Percentiles rank a stretch among this genome's conserved stretches.
Evolutionary conservation across 2,797 vertebrate species (phyloP).

Genomic region (Aplochiton taeniatus): DNA sequence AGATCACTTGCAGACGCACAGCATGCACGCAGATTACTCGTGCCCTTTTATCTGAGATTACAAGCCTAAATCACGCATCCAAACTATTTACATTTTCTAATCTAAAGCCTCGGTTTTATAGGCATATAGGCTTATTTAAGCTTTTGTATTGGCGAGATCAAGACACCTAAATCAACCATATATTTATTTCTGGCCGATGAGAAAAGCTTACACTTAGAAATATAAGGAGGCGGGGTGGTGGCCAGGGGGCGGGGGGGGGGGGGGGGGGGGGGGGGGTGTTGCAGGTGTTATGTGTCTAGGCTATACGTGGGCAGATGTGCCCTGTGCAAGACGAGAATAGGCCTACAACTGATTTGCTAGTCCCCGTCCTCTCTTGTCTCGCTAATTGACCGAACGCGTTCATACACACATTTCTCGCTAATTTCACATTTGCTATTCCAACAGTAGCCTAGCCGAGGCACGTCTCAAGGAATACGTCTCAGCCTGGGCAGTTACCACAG

Average conservation of each 20-base stretch:
- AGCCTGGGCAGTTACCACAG: constrained; percentile 75
- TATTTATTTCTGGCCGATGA: not conserved
- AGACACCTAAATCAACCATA: not conserved
- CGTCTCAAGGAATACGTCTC: constrained; percentile 87
- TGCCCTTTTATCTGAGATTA: no score
- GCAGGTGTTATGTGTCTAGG: constrained; percentile 48
- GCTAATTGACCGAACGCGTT: constrained; percentile 93
- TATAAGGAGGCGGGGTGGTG: constrained; percentile 30
- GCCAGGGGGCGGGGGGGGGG: constrained; percentile 19
- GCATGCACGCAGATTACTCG: no score
- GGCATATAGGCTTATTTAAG: no score
- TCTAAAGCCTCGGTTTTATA: no score
- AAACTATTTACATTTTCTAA: no score
- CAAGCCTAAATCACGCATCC: no score
- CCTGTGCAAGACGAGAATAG: constrained; percentile 59
- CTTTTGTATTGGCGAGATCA: no score
- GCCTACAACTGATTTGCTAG: constrained; percentile 69
- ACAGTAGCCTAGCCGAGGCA: constrained; percentile 84
- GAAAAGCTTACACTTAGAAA: constrained; percentile 5
- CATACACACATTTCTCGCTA: constrained; percentile 94
- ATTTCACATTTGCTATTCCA: constrained; percentile 98
- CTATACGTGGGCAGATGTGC: constrained; percentile 58
- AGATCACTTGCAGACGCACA: constrained; percentile 42
- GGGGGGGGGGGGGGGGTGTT: constrained; percentile 30
- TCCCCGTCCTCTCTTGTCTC: constrained; percentile 66